phyloP scores from a whole-genome alignment of 1,140 invertebrate genomes.

The Atta texana region DNA sequence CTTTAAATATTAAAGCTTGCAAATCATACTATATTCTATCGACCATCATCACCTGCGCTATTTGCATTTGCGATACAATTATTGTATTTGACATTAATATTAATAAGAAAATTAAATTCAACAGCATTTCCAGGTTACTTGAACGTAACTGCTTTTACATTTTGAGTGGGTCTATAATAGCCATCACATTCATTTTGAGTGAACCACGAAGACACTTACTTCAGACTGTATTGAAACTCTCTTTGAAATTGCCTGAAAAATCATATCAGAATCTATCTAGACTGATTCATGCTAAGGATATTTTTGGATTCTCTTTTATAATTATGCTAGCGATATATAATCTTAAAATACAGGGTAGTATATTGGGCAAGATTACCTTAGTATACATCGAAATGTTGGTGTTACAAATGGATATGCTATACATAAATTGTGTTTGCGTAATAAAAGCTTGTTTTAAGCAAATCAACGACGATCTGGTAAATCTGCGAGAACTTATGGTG shows the following conservation, averaged over 20 bases:
- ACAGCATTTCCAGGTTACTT: neutral
- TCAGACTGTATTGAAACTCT: neutral
- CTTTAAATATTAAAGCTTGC: neutral
- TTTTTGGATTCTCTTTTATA: neutral
- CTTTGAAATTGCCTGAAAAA: neutral
- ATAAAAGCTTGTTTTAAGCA: neutral
- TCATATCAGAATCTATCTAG: neutral
- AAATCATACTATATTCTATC: neutral
- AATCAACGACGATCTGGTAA: neutral
- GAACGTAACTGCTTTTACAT: neutral
- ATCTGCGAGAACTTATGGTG: neutral
- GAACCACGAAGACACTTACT: neutral
- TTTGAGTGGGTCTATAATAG: slow-evolving; percentile 54
- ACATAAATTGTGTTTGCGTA: neutral
- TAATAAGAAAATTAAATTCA: neutral
- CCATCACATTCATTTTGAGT: neutral
- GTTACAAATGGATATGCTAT: slow-evolving; percentile 61
- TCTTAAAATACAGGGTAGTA: neutral
- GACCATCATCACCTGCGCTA: neutral
- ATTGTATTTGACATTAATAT: neutral
- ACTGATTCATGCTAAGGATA: neutral
- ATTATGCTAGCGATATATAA: neutral
- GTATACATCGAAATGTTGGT: slow-evolving; percentile 69
- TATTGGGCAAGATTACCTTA: neutral
- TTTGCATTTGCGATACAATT: neutral